Evolutionary conservation across 2,113 vertebrate species (phyloP), one percentile per base, ranked within the genome.

Genomic region (Nestor notabilis): DNA sequence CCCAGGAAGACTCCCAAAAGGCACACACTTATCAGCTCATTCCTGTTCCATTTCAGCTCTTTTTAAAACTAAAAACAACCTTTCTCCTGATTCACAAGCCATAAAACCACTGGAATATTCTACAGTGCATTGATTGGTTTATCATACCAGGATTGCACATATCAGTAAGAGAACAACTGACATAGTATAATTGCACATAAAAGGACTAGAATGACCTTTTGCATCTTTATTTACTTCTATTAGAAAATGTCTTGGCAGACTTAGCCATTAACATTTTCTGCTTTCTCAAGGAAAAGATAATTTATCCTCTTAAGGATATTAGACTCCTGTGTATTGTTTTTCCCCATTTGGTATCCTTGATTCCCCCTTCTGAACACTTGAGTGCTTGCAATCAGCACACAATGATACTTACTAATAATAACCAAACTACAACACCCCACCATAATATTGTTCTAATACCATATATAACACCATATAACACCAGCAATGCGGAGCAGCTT

Each of bases 211-310:
- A 97, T 60, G 58, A 96, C 94, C 87, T 95, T 98, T 95, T 95
- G 58, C 93, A 93, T 96, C 95, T 98, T 97, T 98, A 97, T 98
- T 98, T 98, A 97, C 85, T 68, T 98, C 80, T 97, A 76, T 96
- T 97, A 97, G 89, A 93, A 97, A 97, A 95, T 85, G 92, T 76
- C 93, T 97, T 96, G 29, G 87, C 85, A 98, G 95, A 83, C 66
- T 95, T 92, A 71, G 80, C 90, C 95, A 97, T 97, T 98, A 98
- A 95, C 95, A 95, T 97, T 98, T 98, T 98, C 95, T 97, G 93
- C 97, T 97, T 98, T 97, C 95, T 97, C 91, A 96, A 97, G 97
- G 92, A 98, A 98, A 98, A 97, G 95, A 98, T 98, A 98, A 98
- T 98, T 98, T 98, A 98, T 96, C 89, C 95, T 55, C 92, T 98